Evolutionary conservation across 2,113 vertebrate species (phyloP).

Genomic region (Archocentrus centrarchus): DNA sequence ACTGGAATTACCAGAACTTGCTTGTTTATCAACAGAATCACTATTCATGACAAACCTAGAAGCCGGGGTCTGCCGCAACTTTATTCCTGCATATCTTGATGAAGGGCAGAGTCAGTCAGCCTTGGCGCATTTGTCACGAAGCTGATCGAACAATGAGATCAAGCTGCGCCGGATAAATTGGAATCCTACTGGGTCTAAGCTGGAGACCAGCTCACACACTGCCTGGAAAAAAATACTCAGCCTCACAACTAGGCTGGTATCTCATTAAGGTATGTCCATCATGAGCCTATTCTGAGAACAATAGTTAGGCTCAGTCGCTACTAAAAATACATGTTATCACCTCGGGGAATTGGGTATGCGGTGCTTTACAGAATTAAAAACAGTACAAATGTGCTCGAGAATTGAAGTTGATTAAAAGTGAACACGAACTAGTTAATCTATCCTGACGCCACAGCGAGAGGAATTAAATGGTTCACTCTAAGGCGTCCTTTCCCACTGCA

Average conservation of each 20-base stretch:
- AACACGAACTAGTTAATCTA: constrained; percentile 34
- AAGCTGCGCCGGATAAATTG: constrained; percentile 80
- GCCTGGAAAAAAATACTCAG: constrained; percentile 39
- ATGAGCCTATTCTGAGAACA: constrained; percentile 55
- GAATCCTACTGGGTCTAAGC: constrained; percentile 73
- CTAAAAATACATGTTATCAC: constrained; percentile 53
- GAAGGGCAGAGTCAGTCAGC: constrained; percentile 57
- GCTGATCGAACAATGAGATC: constrained; percentile 77
- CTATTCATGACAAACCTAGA: constrained; percentile 39
- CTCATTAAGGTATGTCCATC: constrained; percentile 69
- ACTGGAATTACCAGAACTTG: constrained; percentile 15
- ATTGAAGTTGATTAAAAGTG: constrained; percentile 27
- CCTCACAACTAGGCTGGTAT: constrained; percentile 33
- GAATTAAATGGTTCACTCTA: constrained; percentile 31
- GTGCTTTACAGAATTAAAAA: constrained; percentile 10
- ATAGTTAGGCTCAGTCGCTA: constrained; percentile 10
- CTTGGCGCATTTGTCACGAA: constrained; percentile 56
- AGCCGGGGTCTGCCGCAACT: constrained; percentile 20
- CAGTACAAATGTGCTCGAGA: not conserved
- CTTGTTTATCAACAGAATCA: constrained; percentile 52
- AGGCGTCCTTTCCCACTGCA: constrained; percentile 36
- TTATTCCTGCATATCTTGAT: constrained; percentile 53
- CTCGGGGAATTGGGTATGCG: constrained; percentile 11
- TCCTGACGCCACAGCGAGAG: not conserved
- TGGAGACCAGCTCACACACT: constrained; percentile 59